Percentiles rank a stretch among this genome's conserved stretches.
Conservation (phyloP, 2,113 vertebrate species). For the Loxodonta africana region DNA sequence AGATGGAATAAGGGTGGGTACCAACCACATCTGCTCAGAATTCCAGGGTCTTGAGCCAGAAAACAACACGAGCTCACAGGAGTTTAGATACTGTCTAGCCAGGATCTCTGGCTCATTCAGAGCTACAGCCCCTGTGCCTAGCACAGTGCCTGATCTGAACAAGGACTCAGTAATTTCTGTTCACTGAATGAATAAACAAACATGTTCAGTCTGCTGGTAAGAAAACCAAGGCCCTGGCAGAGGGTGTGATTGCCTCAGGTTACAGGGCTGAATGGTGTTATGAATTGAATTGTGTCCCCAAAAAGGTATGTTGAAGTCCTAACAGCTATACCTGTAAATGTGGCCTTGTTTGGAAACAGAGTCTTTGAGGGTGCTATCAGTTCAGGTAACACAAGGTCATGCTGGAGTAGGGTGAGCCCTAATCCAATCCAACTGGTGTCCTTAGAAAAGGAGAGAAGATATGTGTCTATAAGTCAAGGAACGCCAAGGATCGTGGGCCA, state of each 20-base stretch:
- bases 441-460: too few relatives aligned
- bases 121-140: not conserved
- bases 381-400: too few relatives aligned
- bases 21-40: not conserved
- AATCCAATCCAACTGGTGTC: too few relatives aligned
- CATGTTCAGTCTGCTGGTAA: not conserved
- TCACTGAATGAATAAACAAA: not conserved
- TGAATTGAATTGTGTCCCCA: not conserved
- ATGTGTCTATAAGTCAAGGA: too few relatives aligned
- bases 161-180: not conserved
- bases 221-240: not conserved
- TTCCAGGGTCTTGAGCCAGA: not conserved
- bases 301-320: too few relatives aligned
- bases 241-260: not conserved
- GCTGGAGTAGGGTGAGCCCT: too few relatives aligned
- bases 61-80: not conserved
- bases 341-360: too few relatives aligned
- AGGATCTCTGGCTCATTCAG: accelerated
- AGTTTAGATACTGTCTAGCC: not conserved
- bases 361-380: too few relatives aligned
- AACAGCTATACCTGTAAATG: too few relatives aligned
- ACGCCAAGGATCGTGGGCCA: too few relatives aligned
- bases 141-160: too few relatives aligned
- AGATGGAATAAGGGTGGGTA: not conserved
- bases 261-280: not conserved